A percentile compares a stretch with the other conserved stretches of the same genome.
phyloP scores from a whole-genome alignment of 1,140 invertebrate genomes.

The Melanaphis sacchari region DNA sequence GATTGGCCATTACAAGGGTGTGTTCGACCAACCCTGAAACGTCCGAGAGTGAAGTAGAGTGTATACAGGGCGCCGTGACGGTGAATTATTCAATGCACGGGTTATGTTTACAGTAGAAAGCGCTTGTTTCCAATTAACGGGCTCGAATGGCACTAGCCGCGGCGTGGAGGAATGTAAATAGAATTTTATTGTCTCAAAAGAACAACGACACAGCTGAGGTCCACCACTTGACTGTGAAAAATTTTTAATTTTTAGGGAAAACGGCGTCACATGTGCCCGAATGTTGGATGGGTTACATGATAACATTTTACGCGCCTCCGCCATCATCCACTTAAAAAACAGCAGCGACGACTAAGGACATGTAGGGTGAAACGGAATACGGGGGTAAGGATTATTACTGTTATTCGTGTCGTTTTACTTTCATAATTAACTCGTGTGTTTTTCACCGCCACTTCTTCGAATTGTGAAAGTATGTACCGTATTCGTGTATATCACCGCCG shows the following conservation, averaged over 20 bases:
- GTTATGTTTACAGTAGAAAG: constrained; percentile 48
- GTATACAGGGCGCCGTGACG: constrained; percentile 20
- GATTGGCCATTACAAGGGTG: constrained; percentile 54
- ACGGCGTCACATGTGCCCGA: background rate
- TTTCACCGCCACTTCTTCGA: background rate
- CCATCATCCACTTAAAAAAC: background rate
- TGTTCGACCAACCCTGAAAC: constrained; percentile 51
- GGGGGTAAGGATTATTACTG: background rate
- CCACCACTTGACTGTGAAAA: background rate
- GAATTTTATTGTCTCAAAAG: constrained; percentile 32
- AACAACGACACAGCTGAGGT: background rate
- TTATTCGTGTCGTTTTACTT: constrained; percentile 44
- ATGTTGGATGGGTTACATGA: background rate
- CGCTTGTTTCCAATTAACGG: constrained; percentile 47
- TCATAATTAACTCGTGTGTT: constrained; percentile 51
- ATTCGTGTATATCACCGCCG: background rate
- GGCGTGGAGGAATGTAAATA: constrained; percentile 16
- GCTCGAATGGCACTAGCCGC: background rate
- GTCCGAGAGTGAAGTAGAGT: constrained; percentile 20
- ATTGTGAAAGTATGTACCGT: background rate
- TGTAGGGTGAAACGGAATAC: background rate
- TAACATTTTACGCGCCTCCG: background rate
- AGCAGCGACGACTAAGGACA: background rate
- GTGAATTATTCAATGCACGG: constrained; percentile 33
- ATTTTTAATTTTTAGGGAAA: background rate